Percentiles rank a stretch among this genome's conserved stretches.
phyloP scores from a whole-genome alignment of 2,113 vertebrate species.

The Zosterops japonicus region DNA sequence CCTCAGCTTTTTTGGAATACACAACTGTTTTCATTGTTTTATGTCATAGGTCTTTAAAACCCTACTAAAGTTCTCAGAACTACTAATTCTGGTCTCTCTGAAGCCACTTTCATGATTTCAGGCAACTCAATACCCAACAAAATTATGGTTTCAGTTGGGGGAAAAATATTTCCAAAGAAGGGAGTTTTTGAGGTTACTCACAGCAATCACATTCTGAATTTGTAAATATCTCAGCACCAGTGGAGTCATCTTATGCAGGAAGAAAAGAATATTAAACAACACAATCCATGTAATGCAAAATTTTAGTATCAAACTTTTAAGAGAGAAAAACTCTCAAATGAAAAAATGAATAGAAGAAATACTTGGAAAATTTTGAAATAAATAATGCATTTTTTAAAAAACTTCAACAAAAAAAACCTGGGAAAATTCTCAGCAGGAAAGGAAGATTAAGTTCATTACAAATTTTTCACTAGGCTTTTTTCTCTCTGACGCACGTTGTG shows the following conservation, averaged over 20 bases:
- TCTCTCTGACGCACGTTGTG: neutral
- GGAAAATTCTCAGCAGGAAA: neutral
- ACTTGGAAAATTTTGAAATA: neutral
- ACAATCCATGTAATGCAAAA: neutral
- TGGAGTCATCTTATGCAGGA: neutral
- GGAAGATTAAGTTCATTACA: neutral
- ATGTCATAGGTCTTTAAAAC: neutral
- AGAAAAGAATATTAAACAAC: neutral
- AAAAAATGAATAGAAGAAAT: neutral
- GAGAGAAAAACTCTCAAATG: neutral
- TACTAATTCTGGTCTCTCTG: neutral
- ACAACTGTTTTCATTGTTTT: neutral
- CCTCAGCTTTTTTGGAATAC: neutral
- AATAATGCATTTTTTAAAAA: accelerated
- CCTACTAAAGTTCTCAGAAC: neutral
- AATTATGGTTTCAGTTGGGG: neutral
- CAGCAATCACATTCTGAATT: neutral
- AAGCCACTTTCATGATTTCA: neutral
- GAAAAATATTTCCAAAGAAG: neutral
- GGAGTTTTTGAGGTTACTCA: neutral
- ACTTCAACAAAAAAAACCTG: neutral
- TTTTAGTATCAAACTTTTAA: neutral
- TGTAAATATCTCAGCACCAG: neutral
- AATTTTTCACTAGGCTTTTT: neutral
- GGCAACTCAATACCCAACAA: neutral